Conservation (phyloP, 2,797 vertebrate genomes). For the Delichon dasypus region DNA sequence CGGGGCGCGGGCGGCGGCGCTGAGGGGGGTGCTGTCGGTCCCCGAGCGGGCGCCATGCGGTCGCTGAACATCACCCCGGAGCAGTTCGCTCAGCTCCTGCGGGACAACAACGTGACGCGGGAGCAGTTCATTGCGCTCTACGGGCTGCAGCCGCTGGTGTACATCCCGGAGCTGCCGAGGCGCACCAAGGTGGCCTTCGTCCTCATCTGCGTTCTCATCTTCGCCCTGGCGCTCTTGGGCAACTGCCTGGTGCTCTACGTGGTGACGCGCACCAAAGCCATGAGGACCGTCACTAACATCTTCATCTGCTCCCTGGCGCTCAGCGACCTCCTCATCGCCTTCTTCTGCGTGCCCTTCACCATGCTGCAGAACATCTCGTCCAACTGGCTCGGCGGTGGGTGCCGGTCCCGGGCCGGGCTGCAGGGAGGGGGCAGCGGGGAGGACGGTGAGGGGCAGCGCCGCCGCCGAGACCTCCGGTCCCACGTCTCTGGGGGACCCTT, state of each 20-base stretch:
- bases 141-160: slow-evolving; percentile 74
- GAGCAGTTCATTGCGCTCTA: slow-evolving; percentile 76
- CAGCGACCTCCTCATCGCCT: slow-evolving; percentile 78
- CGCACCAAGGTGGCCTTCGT: slow-evolving; percentile 69
- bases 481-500: background rate
- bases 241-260: slow-evolving; percentile 78
- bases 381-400: slow-evolving; percentile 77
- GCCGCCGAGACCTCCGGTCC: background rate
- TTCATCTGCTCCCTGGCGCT: slow-evolving; percentile 81
- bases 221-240: slow-evolving; percentile 74
- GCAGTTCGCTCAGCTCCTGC: slow-evolving; percentile 71
- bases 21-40: background rate
- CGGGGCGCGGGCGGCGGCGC: background rate
- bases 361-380: slow-evolving; percentile 77
- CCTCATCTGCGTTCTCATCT: slow-evolving; percentile 70
- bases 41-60: slow-evolving; percentile 27
- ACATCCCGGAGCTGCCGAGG: slow-evolving; percentile 72
- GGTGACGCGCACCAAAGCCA: slow-evolving; percentile 75
- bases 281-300: slow-evolving; percentile 78
- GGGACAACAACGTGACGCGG: slow-evolving; percentile 74
- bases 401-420: background rate
- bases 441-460: background rate
- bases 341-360: slow-evolving; percentile 80
- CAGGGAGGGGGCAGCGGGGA: background rate
- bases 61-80: slow-evolving; percentile 74